Evolutionary conservation across 53 echinoderm and acorn worm genomes (phyloP).

Genomic region (Arbacia lixula): DNA sequence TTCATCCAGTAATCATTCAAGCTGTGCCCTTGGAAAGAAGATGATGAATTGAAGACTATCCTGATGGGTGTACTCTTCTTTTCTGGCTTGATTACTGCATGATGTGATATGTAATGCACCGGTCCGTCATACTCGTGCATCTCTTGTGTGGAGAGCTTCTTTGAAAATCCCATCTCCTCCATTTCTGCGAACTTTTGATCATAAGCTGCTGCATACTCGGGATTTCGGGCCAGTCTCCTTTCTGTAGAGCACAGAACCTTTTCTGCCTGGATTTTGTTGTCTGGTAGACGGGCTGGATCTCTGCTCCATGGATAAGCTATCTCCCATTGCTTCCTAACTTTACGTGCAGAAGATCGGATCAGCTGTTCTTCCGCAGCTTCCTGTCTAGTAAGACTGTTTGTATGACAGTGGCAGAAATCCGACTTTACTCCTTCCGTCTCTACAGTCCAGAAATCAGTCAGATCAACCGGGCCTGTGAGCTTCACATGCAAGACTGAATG

Average conservation of each 20-base stretch:
- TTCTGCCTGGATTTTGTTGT: constrained; percentile 66
- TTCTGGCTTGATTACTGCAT: constrained; percentile 64
- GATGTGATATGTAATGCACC: constrained; percentile 72
- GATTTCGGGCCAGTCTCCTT: constrained; percentile 56
- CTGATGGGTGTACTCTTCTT: constrained; percentile 73
- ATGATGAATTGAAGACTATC: constrained; percentile 63
- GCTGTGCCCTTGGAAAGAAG: constrained; percentile 13
- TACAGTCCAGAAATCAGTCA: constrained; percentile 61
- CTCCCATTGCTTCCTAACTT: constrained; percentile 66
- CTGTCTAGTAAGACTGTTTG: neutral
- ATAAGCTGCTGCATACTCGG: constrained; percentile 62
- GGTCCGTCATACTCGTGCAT: constrained; percentile 59
- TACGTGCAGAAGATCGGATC: constrained; percentile 20
- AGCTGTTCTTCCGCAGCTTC: constrained; percentile 17
- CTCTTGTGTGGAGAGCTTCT: constrained; percentile 59
- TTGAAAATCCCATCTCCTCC: constrained; percentile 66
- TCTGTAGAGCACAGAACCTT: constrained; percentile 58
- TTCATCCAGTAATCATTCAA: constrained; percentile 10
- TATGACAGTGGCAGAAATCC: constrained; percentile 16
- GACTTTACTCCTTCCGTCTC: constrained; percentile 36
- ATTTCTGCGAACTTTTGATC: constrained; percentile 66
- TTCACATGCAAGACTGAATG: constrained; percentile 59
- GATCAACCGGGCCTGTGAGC: constrained; percentile 37
- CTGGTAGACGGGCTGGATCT: constrained; percentile 60
- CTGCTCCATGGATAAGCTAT: constrained; percentile 72